Evolutionary conservation across 2,888 invertebrate species (phyloP), one percentile per base, ranked within the genome.

Genomic region (Pyrochroa serraticornis): DNA sequence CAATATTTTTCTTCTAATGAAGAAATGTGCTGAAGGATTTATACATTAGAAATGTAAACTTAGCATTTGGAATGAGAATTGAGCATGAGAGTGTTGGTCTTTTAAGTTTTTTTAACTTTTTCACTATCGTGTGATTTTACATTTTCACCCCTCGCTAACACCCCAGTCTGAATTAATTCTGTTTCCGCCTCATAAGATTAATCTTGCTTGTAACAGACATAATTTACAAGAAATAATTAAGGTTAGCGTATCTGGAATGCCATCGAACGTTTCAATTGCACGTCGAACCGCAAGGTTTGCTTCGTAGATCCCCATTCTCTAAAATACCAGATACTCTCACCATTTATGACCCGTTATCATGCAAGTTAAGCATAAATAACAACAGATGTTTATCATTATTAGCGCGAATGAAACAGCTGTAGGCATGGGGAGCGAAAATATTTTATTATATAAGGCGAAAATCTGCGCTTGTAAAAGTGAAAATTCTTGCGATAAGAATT

Each of bases 281-380:
- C 22, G 9, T 57, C 32, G 51, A 41, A 35, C 37, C 45, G 44
- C 44, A 37, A 13, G 46, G 7, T 34, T 41, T 7, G 30, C 31
- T 50, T 41, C 34, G 9, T 9, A 41, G 22, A 30, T 39, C 47
- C 31, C 37, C 43, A 34, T 13, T 31, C 5, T 35, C 34, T 9
- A 50, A 56, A 50, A 50, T 56, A 35, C 36, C 44, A 47, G 47
- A 43, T 48, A 53, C 22, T 38, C 39, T 12, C 49, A 10, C 10
- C 41, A 34, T 31, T 46, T 58, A 58, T 41, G 33, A 38, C n/a
- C 35, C 7, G 30, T 6, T 47, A 37, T 58, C 58, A 58, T 58
- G 58, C 58, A 33, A 58, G 47, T 33, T n/a, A 43, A n/a, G 12
- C 38, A 58, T 58, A 52, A 58, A 58, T 52, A 58, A 58, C 58